A percentile compares a stretch with the other conserved stretches of the same genome.
These are phyloP conservation scores for Heliconius congener DNA, from an alignment of 1,140 invertebrate species.

Conservation along the genomic window DNA sequence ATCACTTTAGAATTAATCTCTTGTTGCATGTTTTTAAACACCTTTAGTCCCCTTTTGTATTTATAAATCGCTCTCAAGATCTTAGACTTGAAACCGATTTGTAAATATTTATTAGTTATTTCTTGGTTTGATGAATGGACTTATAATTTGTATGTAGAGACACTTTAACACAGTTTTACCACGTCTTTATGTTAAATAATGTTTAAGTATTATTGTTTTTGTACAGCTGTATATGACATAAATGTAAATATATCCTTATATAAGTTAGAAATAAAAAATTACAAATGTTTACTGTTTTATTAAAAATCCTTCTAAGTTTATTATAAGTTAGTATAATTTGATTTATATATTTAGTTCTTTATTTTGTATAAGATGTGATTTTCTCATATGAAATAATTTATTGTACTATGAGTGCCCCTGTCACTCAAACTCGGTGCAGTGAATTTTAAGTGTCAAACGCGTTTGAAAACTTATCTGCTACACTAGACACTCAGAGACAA, in stretches of 20 bases:
- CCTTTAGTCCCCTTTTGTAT: background rate
- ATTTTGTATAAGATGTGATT: background rate
- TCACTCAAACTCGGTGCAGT: too few relatives aligned
- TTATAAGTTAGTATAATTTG: background rate
- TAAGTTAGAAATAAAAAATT: slow-evolving; percentile 64
- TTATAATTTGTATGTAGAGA: background rate
- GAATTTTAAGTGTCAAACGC: too few relatives aligned
- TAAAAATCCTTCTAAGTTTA: slow-evolving; percentile 44
- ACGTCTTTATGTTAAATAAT: slow-evolving; percentile 40
- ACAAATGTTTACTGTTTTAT: slow-evolving; percentile 69
- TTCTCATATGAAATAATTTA: background rate
- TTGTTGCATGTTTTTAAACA: slow-evolving; percentile 21
- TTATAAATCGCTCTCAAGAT: too few relatives aligned
- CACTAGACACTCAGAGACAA: too few relatives aligned
- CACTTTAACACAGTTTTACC: background rate
- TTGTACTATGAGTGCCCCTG: too few relatives aligned
- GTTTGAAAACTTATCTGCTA: too few relatives aligned
- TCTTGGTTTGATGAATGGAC: background rate
- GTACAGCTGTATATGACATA: slow-evolving; percentile 62
- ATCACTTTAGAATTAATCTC: background rate
- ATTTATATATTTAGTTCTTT: background rate
- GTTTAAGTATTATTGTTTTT: slow-evolving; percentile 55
- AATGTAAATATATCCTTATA: slow-evolving; percentile 58
- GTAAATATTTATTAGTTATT: background rate
- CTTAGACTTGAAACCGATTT: too few relatives aligned